Evolutionary conservation across 2,113 vertebrate species (phyloP).

Genomic region (Aleadryas rufinucha): DNA sequence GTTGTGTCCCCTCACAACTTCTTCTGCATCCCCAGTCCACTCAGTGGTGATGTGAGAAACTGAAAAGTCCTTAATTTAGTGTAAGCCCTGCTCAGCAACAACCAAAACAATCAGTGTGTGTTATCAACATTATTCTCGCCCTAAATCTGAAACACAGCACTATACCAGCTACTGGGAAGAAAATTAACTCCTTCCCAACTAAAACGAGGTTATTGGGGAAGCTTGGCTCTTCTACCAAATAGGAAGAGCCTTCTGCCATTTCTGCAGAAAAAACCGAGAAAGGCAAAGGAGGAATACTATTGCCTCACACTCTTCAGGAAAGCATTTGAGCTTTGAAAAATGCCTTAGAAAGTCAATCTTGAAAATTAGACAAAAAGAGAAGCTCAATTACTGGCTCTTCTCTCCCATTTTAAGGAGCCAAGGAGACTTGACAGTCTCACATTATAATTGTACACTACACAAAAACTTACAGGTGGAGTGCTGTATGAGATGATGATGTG

Average conservation of each 20-base stretch:
- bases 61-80: background rate
- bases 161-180: background rate
- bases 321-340: background rate
- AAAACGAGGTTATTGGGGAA: background rate
- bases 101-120: background rate
- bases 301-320: background rate
- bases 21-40: background rate
- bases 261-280: background rate
- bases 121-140: background rate
- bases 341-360: background rate
- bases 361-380: background rate
- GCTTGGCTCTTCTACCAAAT: background rate
- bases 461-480: background rate
- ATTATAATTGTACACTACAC: accelerated
- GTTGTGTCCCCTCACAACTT: background rate
- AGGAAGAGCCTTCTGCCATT: background rate
- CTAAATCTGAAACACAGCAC: background rate
- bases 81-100: background rate
- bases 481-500: background rate
- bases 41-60: background rate
- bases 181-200: background rate
- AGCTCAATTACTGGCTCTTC: background rate
- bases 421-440: background rate
- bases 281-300: background rate
- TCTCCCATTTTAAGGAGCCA: background rate